Conservation (phyloP, 2,113 vertebrate species). For the Penelope pileata region DNA sequence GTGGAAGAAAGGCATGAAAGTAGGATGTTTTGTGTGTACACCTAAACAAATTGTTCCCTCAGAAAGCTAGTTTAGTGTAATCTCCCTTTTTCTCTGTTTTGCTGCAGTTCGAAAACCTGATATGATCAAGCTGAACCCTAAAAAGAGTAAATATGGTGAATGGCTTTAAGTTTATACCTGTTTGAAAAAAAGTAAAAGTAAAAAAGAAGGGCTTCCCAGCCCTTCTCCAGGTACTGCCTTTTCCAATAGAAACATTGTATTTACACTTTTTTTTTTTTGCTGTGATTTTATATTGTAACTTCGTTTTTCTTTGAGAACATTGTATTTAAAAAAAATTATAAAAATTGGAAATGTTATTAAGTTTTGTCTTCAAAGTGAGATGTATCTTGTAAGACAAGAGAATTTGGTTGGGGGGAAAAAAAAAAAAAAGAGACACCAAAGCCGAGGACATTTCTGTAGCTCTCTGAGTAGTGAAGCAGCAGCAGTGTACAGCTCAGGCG, state of each 20-base stretch:
- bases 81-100: not conserved
- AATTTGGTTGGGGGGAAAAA: not conserved
- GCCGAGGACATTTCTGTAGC: not conserved
- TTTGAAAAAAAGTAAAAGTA: not conserved
- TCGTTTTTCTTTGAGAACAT: slow-evolving; percentile 32
- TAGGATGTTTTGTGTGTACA: not conserved
- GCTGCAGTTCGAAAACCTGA: not conserved
- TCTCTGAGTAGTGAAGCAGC: fast-evolving
- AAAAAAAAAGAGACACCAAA: not conserved
- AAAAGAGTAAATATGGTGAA: slow-evolving; percentile 13
- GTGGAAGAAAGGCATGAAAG: not conserved
- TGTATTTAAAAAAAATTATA: slow-evolving; percentile 64
- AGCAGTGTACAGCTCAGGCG: fast-evolving
- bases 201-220: not conserved
- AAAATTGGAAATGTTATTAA: slow-evolving; percentile 42
- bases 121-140: not conserved
- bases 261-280: slow-evolving; percentile 3
- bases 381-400: not conserved
- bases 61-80: slow-evolving; percentile 1
- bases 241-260: slow-evolving; percentile 46
- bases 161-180: slow-evolving; percentile 27
- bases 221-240: slow-evolving; percentile 8
- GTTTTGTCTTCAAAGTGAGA: not conserved
- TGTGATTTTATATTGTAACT: slow-evolving; percentile 65
- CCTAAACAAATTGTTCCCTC: not conserved